Conservation (phyloP, 2,888 invertebrate species). For the Ennomos erosarius region DNA sequence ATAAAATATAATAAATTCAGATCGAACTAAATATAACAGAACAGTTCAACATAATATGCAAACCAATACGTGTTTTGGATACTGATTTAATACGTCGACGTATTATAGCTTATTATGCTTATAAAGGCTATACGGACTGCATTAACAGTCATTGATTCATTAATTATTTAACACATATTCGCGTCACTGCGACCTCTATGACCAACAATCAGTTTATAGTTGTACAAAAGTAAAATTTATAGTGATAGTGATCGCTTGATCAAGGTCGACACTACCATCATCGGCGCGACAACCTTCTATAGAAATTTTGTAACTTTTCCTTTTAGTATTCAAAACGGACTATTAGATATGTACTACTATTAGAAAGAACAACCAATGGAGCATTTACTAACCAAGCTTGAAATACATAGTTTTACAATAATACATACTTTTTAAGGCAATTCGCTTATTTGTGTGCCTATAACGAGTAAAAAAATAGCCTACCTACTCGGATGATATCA, state of each 20-base stretch:
- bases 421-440: too few relatives aligned
- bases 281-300: conserved; percentile 12
- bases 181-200: conserved; percentile 17
- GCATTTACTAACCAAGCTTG: too few relatives aligned
- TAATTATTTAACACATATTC: conserved; percentile 15
- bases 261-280: conserved; percentile 1
- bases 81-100: conserved; percentile 29
- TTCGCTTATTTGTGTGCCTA: too few relatives aligned
- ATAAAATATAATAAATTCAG: conserved; percentile 6
- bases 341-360: not conserved
- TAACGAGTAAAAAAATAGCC: too few relatives aligned
- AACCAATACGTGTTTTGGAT: conserved; percentile 44
- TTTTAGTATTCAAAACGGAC: not conserved
- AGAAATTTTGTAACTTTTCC: conserved; percentile 10
- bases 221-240: conserved; percentile 15
- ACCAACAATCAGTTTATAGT: conserved; percentile 20
- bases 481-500: too few relatives aligned
- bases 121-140: conserved; percentile 6
- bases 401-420: too few relatives aligned
- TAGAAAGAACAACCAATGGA: too few relatives aligned
- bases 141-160: conserved; percentile 12
- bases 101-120: conserved; percentile 14
- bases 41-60: conserved; percentile 51
- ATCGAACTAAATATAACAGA: conserved; percentile 28
- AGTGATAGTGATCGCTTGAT: conserved; percentile 10